Percentiles rank a stretch among this genome's conserved stretches.
Conservation (phyloP, 2,797 vertebrate species). For the Rhadinocentrus ornatus region DNA sequence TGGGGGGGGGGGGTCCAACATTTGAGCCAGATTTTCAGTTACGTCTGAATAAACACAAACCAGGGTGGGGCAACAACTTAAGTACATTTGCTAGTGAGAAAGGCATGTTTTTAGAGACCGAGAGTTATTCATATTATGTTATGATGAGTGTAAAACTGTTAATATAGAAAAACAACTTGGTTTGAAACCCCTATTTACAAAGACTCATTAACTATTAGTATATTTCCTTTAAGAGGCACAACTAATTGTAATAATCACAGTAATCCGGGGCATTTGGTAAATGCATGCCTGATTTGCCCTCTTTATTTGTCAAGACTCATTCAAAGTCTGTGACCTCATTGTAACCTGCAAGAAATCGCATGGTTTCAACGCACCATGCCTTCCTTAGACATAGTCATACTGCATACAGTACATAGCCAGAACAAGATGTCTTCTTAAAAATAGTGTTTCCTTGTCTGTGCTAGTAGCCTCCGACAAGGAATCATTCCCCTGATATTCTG, state of each 20-base stretch:
- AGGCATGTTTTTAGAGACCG: conserved; percentile 40
- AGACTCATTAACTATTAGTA: conserved; percentile 13
- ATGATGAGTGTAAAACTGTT: conserved; percentile 19
- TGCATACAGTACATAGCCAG: background rate
- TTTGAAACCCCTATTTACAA: conserved; percentile 7
- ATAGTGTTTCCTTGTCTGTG: background rate
- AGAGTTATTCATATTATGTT: conserved; percentile 28
- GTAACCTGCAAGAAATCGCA: conserved; percentile 15
- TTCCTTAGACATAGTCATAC: background rate
- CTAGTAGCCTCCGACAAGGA: background rate
- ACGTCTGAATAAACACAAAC: conserved; percentile 51
- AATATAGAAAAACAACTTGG: conserved; percentile 29
- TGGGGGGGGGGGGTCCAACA: too few species aligned
- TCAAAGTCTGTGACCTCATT: background rate
- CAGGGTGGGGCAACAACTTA: conserved; percentile 65
- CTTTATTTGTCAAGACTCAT: conserved; percentile 13
- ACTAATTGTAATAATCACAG: conserved; percentile 1
- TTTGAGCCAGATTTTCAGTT: conserved; percentile 52
- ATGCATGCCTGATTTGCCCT: conserved; percentile 18
- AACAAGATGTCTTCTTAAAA: conserved; percentile 1
- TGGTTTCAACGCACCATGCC: background rate
- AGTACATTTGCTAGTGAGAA: conserved; percentile 47
- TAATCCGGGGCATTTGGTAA: conserved; percentile 12
- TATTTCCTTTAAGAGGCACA: background rate
- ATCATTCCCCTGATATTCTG: background rate